A percentile compares a stretch with the other conserved stretches of the same genome.
phyloP scores from a whole-genome alignment of 2,113 vertebrate genomes.

The Hypanus sabinus region DNA sequence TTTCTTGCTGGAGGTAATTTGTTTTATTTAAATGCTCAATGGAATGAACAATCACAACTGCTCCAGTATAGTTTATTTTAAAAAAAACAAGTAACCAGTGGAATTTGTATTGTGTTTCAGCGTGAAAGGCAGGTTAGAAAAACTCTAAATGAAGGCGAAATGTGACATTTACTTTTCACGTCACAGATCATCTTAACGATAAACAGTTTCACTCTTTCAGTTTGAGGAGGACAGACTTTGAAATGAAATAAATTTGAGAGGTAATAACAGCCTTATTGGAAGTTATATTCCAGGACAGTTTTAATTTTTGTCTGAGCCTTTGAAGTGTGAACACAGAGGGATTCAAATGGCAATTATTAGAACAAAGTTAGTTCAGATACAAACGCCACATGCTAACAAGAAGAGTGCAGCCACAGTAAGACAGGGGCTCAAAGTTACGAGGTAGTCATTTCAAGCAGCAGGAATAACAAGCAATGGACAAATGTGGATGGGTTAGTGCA shows the following conservation, averaged over 20 bases:
- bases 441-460: not conserved
- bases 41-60: not conserved
- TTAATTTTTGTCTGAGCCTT: not conserved
- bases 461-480: not conserved
- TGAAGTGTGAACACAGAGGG: not conserved
- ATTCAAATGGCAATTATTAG: not conserved
- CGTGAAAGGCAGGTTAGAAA: not conserved
- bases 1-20: not conserved
- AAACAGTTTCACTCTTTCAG: too few species aligned
- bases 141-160: not conserved
- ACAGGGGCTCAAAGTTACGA: not conserved
- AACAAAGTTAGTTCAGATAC: not conserved
- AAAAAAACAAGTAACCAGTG: not conserved
- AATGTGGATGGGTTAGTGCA: not conserved
- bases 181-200: not conserved
- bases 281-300: not conserved
- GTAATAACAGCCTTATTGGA: not conserved
- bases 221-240: not conserved
- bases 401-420: not conserved
- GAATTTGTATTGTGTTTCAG: not conserved
- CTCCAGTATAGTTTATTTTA: not conserved
- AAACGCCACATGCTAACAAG: not conserved
- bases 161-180: not conserved
- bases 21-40: not conserved
- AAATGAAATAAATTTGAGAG: not conserved